phyloP scores from a whole-genome alignment of 2,888 invertebrate genomes.

The Yponomeuta evonymella region DNA sequence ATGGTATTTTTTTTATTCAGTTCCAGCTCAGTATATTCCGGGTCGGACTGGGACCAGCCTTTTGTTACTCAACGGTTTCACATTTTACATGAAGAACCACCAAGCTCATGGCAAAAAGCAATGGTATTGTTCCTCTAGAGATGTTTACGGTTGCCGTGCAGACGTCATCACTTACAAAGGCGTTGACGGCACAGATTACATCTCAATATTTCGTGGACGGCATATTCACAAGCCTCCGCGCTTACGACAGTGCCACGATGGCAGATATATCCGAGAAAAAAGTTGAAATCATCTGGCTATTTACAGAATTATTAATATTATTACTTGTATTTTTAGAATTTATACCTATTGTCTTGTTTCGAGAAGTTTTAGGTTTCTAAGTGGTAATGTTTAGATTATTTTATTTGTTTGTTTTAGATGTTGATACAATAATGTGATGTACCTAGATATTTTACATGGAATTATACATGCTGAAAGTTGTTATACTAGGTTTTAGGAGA shows the following conservation, averaged over 20 bases:
- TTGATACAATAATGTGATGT: conserved; percentile 9
- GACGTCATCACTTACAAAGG: conserved; percentile 69
- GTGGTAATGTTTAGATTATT: conserved; percentile 52
- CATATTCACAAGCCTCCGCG: conserved; percentile 66
- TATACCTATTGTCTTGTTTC: background rate
- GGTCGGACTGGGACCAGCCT: conserved; percentile 64
- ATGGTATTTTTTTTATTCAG: conserved; percentile 41
- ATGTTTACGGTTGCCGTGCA: conserved; percentile 63
- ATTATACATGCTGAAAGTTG: too few species aligned
- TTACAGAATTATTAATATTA: background rate
- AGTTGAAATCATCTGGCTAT: background rate
- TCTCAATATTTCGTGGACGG: conserved; percentile 63
- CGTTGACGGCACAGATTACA: conserved; percentile 59
- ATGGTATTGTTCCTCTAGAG: conserved; percentile 69
- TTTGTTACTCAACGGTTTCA: conserved; percentile 63
- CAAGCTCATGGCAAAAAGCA: conserved; percentile 70
- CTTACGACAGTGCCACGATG: conserved; percentile 61
- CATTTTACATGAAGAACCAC: conserved; percentile 71
- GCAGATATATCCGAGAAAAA: conserved; percentile 66
- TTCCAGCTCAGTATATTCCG: conserved; percentile 67
- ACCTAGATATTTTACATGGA: background rate
- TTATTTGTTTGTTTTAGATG: conserved; percentile 40
- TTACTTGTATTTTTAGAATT: conserved; percentile 4
- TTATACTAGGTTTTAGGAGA: too few species aligned
- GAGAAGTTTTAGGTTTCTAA: background rate